Conservation (phyloP, 2,113 vertebrate species). For the Falcunculus frontatus region DNA sequence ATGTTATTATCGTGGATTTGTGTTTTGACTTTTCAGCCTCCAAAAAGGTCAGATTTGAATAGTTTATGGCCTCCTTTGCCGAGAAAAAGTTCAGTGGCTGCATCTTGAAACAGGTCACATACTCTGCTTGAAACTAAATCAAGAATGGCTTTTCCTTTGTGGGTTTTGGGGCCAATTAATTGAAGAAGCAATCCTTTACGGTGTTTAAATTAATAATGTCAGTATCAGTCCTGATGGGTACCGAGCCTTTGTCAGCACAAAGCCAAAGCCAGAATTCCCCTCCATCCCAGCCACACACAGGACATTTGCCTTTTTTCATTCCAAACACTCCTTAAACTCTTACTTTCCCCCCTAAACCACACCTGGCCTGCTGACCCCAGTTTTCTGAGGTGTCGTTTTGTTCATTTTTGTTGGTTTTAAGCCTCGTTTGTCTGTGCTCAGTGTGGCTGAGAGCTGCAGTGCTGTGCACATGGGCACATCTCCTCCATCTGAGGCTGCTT, state of each 20-base stretch:
- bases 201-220: not conserved
- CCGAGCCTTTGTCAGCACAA: not conserved
- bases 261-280: too few relatives aligned
- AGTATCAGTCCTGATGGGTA: rapidly evolving
- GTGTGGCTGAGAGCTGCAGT: not conserved
- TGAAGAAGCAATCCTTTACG: not conserved
- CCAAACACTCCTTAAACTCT: not conserved
- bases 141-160: not conserved
- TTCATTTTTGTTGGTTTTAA: not conserved
- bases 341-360: not conserved
- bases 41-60: not conserved
- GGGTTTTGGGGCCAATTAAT: not conserved
- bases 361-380: too few relatives aligned
- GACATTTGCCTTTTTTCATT: not conserved
- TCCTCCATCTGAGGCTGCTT: not conserved
- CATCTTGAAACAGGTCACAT: not conserved
- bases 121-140: not conserved
- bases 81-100: not conserved
- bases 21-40: not conserved
- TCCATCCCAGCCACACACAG: not conserved
- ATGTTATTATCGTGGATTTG: not conserved
- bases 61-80: not conserved
- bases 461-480: not conserved
- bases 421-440: not conserved
- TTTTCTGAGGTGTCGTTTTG: not conserved